phyloP scores from a whole-genome alignment of 2,113 vertebrate genomes.

The Eptesicus fuscus region DNA sequence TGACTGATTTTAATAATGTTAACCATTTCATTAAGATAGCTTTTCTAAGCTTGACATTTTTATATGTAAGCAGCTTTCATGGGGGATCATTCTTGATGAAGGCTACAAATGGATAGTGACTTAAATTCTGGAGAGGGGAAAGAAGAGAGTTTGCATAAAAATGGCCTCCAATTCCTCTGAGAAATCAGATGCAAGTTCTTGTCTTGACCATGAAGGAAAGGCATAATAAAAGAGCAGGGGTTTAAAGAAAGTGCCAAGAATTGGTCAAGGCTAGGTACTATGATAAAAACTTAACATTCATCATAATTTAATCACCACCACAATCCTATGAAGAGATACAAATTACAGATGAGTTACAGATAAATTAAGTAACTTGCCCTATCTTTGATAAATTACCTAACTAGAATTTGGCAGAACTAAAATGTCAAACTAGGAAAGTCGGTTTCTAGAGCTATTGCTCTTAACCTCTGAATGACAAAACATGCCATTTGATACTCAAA shows the following conservation, averaged over 20 bases:
- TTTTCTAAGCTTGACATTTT: conserved; percentile 29
- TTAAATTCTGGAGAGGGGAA: background rate
- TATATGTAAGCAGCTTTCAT: conserved; percentile 3
- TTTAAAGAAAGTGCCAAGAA: background rate
- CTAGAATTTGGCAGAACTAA: background rate
- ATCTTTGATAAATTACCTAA: background rate
- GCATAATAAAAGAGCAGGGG: background rate
- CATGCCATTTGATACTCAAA: background rate
- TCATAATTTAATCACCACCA: background rate
- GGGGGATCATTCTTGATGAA: background rate
- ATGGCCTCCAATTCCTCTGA: background rate
- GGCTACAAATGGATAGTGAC: background rate
- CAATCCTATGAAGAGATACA: background rate
- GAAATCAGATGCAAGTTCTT: background rate
- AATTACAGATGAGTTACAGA: background rate
- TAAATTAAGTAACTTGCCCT: conserved; percentile 11
- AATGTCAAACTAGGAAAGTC: background rate
- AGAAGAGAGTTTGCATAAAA: background rate
- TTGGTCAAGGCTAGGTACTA: background rate
- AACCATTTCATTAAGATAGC: background rate
- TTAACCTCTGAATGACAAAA: background rate
- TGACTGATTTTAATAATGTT: conserved; percentile 6
- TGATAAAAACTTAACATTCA: background rate
- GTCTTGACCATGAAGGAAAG: background rate
- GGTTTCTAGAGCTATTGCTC: background rate